A percentile compares a stretch with the other conserved stretches of the same genome.
phyloP scores from a whole-genome alignment of 1,140 invertebrate species.

The Cephus cinctus region DNA sequence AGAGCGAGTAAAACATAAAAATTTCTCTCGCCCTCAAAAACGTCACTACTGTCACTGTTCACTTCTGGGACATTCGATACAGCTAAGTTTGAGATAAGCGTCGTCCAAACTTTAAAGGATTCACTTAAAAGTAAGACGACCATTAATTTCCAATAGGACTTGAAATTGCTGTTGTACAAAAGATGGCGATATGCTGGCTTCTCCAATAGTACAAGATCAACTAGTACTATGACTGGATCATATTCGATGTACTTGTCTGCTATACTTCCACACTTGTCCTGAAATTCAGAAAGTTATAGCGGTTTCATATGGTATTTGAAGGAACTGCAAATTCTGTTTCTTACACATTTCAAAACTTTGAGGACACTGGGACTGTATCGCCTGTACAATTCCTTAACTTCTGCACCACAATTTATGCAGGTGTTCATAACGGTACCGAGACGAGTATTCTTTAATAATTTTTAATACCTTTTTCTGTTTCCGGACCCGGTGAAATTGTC shows the following conservation, averaged over 20 bases:
- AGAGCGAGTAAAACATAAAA: conserved; percentile 44
- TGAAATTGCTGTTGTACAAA: conserved; percentile 74
- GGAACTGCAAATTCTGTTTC: conserved; percentile 32
- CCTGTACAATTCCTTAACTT: conserved; percentile 62
- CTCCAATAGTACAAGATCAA: conserved; percentile 79
- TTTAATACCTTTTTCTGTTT: no score
- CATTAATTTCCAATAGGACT: conserved; percentile 52
- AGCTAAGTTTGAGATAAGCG: background rate
- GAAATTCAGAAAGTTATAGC: conserved; percentile 39
- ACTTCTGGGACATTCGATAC: background rate
- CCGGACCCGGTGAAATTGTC: no score
- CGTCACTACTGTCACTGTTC: conserved; percentile 6
- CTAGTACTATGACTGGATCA: conserved; percentile 78
- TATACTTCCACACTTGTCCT: conserved; percentile 70
- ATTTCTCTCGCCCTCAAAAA: conserved; percentile 35
- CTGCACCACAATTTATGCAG: conserved; percentile 69
- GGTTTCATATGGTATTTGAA: background rate
- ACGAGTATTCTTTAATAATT: no score
- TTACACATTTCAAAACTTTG: conserved; percentile 73
- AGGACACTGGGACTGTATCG: conserved; percentile 68
- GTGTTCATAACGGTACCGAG: conserved; percentile 44
- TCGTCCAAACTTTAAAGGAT: conserved; percentile 42
- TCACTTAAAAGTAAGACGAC: conserved; percentile 45
- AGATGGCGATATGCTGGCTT: conserved; percentile 80
- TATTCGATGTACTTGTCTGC: conserved; percentile 90